Evolutionary conservation across 2,797 vertebrate genomes (phyloP), one percentile per base, ranked within the genome.

Genomic region (Pitangus sulphuratus): DNA sequence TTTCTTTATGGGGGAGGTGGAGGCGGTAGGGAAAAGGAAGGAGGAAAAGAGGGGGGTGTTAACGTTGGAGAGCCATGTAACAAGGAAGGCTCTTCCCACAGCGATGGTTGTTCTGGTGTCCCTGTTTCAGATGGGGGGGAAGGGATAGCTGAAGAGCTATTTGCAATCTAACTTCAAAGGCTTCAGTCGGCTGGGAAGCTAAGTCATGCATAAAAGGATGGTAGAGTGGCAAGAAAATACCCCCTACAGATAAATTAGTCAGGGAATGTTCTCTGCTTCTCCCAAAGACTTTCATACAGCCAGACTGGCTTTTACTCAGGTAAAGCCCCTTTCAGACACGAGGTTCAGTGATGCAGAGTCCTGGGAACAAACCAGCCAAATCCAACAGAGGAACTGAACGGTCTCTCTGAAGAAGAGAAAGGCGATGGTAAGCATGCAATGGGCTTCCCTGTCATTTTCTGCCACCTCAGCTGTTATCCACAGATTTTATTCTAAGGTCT

Each of bases 161-260:
- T 96, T 89, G 94, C 94, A 94, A 94, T 85, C 74, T 77, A 64
- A 95, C 95, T 96, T 97, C 95, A 96, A 97, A 97, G 96, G 93
- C 86, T 95, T 90, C 30, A 87, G 83, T 90, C 1, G 77, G 58
- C 95, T 95, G 93, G 94, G 95, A 95, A 95, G 88, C 93, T 79
- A 97, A 97, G 94, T 96, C 96, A 96, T 91, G 96, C 96, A 95
- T 96, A 96, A 96, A 95, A 94, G 95, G 96, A 97, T 95, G 95
- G 94, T 31, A 88, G 69, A 95, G 95, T 80, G 70, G 93, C 91
- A 95, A 93, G 94, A 96, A 96, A 96, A 96, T 91, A 95, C 90
- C 96, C 95, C 93, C 95, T 85, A 84, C 87, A 89, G 96, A 95
- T 95, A 91, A 95, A 95, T 95, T 90, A 95, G 94, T 96, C 95